phyloP scores from a whole-genome alignment of 2,888 invertebrate species.

The Dione vanillae region DNA sequence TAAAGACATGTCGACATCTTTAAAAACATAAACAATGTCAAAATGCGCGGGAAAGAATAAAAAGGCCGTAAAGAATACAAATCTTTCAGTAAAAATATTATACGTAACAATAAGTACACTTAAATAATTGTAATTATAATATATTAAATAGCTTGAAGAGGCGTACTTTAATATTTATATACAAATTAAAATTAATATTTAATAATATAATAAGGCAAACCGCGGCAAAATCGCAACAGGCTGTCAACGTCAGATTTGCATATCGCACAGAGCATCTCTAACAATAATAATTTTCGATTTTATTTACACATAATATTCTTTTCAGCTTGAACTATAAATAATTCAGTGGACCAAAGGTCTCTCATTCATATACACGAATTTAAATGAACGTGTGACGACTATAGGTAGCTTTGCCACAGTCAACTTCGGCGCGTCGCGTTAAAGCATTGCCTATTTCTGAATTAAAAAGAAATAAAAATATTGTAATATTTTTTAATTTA shows the following conservation, averaged over 20 bases:
- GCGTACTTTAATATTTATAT: no score
- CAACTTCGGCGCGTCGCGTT: background rate
- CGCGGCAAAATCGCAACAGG: background rate
- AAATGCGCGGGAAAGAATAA: no score
- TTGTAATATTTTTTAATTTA: background rate
- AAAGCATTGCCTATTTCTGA: background rate
- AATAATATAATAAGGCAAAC: background rate
- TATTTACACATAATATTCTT: constrained; percentile 56
- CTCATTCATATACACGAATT: constrained; percentile 62
- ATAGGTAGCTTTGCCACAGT: background rate
- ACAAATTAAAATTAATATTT: no score
- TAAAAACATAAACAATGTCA: no score
- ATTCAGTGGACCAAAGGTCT: constrained; percentile 74
- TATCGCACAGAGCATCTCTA: constrained; percentile 20
- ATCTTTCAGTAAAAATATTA: no score
- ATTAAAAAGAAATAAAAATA: background rate
- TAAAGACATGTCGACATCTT: no score
- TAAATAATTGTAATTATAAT: no score
- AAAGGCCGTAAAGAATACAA: no score
- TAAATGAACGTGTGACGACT: constrained; percentile 41
- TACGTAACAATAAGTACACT: no score
- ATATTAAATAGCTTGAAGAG: no score
- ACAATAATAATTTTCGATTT: constrained; percentile 25
- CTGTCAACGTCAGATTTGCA: background rate
- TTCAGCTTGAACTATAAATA: constrained; percentile 61